Percentiles rank a stretch among this genome's conserved stretches.
Conservation (phyloP, 2,888 invertebrate species). For the Pharmacophagus antenor region DNA sequence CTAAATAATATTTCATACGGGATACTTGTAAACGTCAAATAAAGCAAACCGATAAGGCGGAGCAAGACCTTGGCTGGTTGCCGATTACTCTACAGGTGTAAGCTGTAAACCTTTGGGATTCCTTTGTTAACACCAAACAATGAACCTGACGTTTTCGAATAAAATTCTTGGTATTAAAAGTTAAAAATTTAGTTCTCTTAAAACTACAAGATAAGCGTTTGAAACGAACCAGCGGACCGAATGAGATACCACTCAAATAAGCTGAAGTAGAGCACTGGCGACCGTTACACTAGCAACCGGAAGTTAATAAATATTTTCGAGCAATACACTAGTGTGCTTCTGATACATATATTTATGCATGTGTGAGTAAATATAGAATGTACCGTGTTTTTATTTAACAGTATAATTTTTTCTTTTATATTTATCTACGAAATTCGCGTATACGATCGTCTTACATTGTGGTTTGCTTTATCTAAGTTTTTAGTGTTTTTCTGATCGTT, state of each 20-base stretch:
- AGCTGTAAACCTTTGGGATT: not conserved
- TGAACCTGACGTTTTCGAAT: not conserved
- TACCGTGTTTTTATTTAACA: not conserved
- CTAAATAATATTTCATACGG: slow-evolving; percentile 4
- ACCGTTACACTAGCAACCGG: slow-evolving; percentile 19
- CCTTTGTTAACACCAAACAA: not conserved
- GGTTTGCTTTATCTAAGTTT: too few species aligned
- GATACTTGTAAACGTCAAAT: slow-evolving; percentile 18
- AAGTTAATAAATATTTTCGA: slow-evolving; percentile 13
- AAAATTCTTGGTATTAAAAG: not conserved
- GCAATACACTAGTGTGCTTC: slow-evolving; percentile 2
- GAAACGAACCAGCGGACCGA: slow-evolving; percentile 12
- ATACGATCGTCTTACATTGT: too few species aligned
- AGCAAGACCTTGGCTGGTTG: slow-evolving; percentile 10
- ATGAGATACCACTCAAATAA: slow-evolving; percentile 13
- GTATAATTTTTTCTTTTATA: not conserved
- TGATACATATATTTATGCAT: not conserved
- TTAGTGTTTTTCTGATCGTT: too few species aligned
- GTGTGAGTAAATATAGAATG: not conserved
- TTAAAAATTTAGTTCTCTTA: slow-evolving; percentile 8
- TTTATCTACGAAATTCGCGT: not conserved
- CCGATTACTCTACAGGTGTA: slow-evolving; percentile 18
- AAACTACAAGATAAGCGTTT: slow-evolving; percentile 7
- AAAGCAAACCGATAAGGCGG: slow-evolving; percentile 11
- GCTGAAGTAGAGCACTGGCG: slow-evolving; percentile 12